Evolutionary conservation across 2,797 vertebrate species (phyloP).

Genomic region (Poeciliopsis turneri): DNA sequence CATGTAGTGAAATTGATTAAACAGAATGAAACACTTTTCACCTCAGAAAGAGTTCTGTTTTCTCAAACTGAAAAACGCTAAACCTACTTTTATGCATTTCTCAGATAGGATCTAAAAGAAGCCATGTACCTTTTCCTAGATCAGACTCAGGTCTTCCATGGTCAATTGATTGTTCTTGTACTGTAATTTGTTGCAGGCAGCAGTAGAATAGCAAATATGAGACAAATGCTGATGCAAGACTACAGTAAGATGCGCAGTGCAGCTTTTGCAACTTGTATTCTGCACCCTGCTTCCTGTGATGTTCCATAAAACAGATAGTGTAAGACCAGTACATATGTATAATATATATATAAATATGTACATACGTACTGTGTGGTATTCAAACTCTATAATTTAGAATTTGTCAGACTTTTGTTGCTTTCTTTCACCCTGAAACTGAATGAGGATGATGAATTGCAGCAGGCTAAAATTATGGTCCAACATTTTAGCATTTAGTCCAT

Average conservation of each 20-base stretch:
- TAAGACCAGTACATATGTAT: neutral
- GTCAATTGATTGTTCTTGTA: neutral
- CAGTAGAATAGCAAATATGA: slow-evolving; percentile 1
- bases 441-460: neutral
- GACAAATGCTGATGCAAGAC: neutral
- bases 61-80: neutral
- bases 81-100: neutral
- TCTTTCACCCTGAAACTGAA: neutral
- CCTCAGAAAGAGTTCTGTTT: neutral
- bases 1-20: neutral
- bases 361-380: too few relatives aligned
- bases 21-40: neutral
- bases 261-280: neutral
- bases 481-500: neutral
- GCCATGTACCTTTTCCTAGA: neutral
- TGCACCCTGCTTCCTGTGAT: neutral
- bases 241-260: neutral
- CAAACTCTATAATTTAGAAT: neutral
- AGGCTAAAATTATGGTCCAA: neutral
- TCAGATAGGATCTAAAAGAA: neutral
- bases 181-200: neutral
- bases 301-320: neutral
- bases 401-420: neutral
- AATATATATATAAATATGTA: too few relatives aligned
- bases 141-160: neutral